Base-by-base conservation (phyloP, 2,113 vertebrate species). In the Corydoras sp. region DNA sequence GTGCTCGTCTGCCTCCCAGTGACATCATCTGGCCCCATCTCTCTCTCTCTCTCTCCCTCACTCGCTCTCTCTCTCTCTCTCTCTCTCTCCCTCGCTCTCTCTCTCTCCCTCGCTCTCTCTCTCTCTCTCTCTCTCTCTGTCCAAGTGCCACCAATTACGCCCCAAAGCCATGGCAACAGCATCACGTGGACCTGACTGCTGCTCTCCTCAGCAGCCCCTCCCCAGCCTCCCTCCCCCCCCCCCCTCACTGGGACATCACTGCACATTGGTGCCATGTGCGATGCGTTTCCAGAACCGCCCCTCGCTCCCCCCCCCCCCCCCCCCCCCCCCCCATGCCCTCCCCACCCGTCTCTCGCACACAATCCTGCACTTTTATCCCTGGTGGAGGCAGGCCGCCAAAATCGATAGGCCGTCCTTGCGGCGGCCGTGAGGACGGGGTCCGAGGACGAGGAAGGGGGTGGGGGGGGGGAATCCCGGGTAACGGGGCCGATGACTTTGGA, bases 81-180 rank as follows among this genome's bases (percentile, higher is more conserved):
- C 18, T 2, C 18, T 24, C 1, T 24, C 18, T 24, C 18, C n/a
- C n/a, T n/a, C n/a, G n/a, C n/a, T 24, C 18, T 24, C 18, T 24
- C 18, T 24, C 2, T 24, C 18, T 24, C 18, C 2, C 18, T 24
- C 18, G 1, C 18, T 24, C 18, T 24, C 18, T 24, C 18, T 24
- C 2, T 24, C 18, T 24, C 18, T 1, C 77, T 69, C 68, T 67
- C 65, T 73, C 43, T 69, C 49, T 68, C 72, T 60, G 61, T 63
- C 50, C 62, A 51, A 69, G 58, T 68, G 73, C 84, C 82, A 74
- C 79, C 82, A 82, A 82, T 81, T 88, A 86, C 78, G 90, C 76
- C 81, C 48, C 48, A 83, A 85, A 62, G 51, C 88, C 90, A 92
- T 90, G 81, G 92, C 88, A 93, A 93, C 91, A 87, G 85, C 76